Base-by-base conservation (phyloP, 2,888 invertebrate genomes). In the Acutogordius australiensis region DNA sequence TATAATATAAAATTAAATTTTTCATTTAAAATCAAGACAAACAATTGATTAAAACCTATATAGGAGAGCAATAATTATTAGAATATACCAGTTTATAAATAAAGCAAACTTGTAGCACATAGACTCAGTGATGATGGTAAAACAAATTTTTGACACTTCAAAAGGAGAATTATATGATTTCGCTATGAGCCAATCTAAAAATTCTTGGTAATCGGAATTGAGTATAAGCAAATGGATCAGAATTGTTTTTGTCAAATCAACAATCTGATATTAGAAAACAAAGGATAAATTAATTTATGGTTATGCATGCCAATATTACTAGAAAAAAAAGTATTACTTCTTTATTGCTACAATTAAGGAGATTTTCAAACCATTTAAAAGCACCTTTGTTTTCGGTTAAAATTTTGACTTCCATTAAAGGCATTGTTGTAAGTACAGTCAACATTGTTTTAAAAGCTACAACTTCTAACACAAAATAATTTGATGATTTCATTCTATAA, bases 111-210 rank as follows among this genome's bases (percentile, higher is more conserved):
- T 37, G 18, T 37, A 37, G 51, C 51, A 51, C 73, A 97, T 97
- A 66, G 97, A 84, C 2, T 88, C 83, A 2, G 90, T 87, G 60
- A 97, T 76, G 1, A 91, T 88, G 69, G 85, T 78, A 71, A 97
- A 97, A 70, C 94, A 94, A 1, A 87, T 85, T 71, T 91, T 90
- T 1, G 91, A 88, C 45, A 91, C 85, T 64, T 82, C 79, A 1
- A 82, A 80, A 2, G 80, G 73, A 2, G 87, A 87, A 0, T 88
- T 94, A 71, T 87, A 99, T 71, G 97, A 97, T 61, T 87, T 80
- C 74, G 91, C 88, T 59, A 97, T 87, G 1, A 88, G 82, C 94
- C 94, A 97, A 72, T 97, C 97, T 56, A 97, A 74, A 60, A 97
- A 74, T 2, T 82, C 79, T 0, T 84, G 83, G 64, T 83, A 81